Conservation (phyloP, 1,140 invertebrate species). For the Trichonephila clavata region DNA sequence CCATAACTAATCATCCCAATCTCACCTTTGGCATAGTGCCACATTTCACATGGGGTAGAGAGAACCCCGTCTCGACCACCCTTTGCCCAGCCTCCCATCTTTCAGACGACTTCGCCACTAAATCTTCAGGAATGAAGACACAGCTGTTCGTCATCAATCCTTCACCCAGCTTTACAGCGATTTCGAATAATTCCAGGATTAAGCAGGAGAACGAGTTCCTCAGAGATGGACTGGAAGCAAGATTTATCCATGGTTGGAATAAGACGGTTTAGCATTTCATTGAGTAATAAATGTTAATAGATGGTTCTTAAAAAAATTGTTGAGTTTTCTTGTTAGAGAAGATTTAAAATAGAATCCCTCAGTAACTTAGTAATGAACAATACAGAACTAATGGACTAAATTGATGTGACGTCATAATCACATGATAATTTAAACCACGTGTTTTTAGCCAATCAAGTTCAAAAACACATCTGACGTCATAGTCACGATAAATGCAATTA, state of each 20-base stretch:
- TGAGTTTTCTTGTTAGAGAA: too few relatives aligned
- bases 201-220: not conserved
- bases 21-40: conserved; percentile 39
- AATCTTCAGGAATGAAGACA: conserved; percentile 48
- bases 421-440: too few relatives aligned
- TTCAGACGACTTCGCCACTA: conserved; percentile 4
- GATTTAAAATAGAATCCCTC: too few relatives aligned
- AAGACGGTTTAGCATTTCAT: not conserved
- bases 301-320: too few relatives aligned
- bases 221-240: not conserved
- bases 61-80: not conserved
- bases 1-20: conserved; percentile 50
- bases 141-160: conserved; percentile 44
- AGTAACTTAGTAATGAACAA: too few relatives aligned
- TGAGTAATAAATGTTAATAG: not conserved
- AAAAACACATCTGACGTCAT: too few relatives aligned
- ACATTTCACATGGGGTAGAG: conserved; percentile 40
- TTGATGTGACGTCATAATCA: too few relatives aligned
- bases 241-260: not conserved
- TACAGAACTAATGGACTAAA: too few relatives aligned
- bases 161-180: conserved; percentile 12
- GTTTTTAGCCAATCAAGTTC: too few relatives aligned
- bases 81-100: not conserved
- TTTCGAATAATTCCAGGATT: conserved; percentile 31
- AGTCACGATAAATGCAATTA: too few relatives aligned